These are phyloP conservation scores for Conopomorpha cramerella DNA, from an alignment of 1,140 invertebrate species.

Conservation along the genomic window DNA sequence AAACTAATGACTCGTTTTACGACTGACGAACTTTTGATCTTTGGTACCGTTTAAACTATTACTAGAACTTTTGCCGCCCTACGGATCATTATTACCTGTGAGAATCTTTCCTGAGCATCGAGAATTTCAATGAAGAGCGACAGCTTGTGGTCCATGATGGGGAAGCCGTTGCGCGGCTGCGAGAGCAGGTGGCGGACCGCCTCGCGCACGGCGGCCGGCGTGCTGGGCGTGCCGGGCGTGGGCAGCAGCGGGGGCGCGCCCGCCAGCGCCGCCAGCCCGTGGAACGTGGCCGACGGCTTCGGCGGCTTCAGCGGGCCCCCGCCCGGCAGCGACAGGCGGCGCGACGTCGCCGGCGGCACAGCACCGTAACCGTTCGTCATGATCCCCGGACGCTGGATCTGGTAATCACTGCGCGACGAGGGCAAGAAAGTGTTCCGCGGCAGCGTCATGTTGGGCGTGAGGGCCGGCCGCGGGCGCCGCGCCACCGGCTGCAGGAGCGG, in stretches of 20 bases:
- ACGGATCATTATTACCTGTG: slow-evolving; percentile 69
- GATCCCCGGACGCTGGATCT: slow-evolving; percentile 57
- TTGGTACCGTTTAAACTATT: no score
- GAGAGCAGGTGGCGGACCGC: slow-evolving; percentile 70
- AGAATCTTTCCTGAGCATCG: slow-evolving; percentile 78
- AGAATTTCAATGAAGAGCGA: slow-evolving; percentile 79
- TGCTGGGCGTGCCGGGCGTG: slow-evolving; percentile 56
- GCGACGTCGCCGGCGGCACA: slow-evolving; percentile 37
- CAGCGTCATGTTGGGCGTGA: slow-evolving; percentile 44
- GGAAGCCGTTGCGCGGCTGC: slow-evolving; percentile 73
- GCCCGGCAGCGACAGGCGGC: slow-evolving; percentile 35
- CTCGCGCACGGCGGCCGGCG: slow-evolving; percentile 63
- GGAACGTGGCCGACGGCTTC: slow-evolving; percentile 66
- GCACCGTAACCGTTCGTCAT: slow-evolving; percentile 52
- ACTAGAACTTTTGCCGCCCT: no score
- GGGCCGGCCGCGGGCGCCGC: slow-evolving; percentile 36
- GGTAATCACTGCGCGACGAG: slow-evolving; percentile 66
- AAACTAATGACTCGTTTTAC: no score
- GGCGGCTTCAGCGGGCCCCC: slow-evolving; percentile 46
- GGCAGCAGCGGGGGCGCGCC: slow-evolving; percentile 5
- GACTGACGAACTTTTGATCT: no score
- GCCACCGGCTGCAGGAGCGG: slow-evolving; percentile 48
- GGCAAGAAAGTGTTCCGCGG: slow-evolving; percentile 50
- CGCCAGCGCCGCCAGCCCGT: slow-evolving; percentile 55
- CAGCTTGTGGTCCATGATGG: slow-evolving; percentile 75